A percentile compares a stretch with the other conserved stretches of the same genome.
These are phyloP conservation scores for Zoanthus sansibaricus DNA, from an alignment of 92 coral and sea anemone genomes.

Conservation along the genomic window DNA sequence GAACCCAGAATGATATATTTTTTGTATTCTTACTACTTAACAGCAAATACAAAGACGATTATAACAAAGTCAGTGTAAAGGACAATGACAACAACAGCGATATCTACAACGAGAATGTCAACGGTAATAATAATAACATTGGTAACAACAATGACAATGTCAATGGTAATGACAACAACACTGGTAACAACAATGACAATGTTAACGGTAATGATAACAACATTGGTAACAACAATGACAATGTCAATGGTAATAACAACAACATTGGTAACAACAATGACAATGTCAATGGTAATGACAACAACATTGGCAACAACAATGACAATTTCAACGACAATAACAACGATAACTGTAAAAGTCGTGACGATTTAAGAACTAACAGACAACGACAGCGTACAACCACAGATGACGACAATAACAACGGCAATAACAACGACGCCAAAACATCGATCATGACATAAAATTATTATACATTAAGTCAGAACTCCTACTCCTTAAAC, in stretches of 20 bases:
- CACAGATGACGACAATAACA: neutral
- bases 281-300: neutral
- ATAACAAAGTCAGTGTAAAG: too few relatives aligned
- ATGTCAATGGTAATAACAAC: too few relatives aligned
- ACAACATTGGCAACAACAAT: neutral
- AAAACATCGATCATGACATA: neutral
- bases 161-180: too few relatives aligned
- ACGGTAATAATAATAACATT: too few relatives aligned
- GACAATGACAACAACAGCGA: too few relatives aligned
- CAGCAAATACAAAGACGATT: too few relatives aligned
- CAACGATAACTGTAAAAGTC: neutral
- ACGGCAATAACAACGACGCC: neutral
- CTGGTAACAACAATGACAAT: too few relatives aligned
- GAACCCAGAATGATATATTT: constrained; percentile 52
- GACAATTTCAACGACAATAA: neutral
- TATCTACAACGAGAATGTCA: too few relatives aligned
- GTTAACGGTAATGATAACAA: too few relatives aligned
- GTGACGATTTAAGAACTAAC: neutral
- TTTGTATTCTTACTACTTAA: neutral
- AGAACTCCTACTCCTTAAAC: too few relatives aligned
- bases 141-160: neutral
- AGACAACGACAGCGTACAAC: neutral
- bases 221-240: too few relatives aligned
- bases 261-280: neutral
- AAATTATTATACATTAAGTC: too few relatives aligned